Percentiles rank a stretch among this genome's conserved stretches.
Conservation (phyloP, 2,113 vertebrate genomes). For the rat (Rattus norvegicus) region DNA sequence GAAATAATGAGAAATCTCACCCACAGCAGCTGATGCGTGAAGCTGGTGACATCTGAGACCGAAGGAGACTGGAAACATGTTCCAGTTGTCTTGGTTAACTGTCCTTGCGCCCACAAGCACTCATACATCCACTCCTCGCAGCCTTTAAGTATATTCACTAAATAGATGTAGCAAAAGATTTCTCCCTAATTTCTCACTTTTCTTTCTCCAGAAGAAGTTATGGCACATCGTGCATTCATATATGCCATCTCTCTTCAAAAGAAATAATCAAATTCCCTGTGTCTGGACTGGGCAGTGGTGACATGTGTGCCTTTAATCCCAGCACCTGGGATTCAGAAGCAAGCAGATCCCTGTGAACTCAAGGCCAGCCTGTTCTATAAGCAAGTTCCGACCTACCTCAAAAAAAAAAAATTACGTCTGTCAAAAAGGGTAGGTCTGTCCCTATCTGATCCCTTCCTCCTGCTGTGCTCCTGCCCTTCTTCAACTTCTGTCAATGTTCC, state of each 20-base stretch:
- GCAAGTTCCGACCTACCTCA: background rate
- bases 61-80: background rate
- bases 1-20: background rate
- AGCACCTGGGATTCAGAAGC: background rate
- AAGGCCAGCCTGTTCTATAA: background rate
- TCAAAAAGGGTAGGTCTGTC: background rate
- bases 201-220: background rate
- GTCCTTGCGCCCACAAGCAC: too few relatives aligned
- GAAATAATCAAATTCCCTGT: background rate
- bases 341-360: background rate
- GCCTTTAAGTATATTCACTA: background rate
- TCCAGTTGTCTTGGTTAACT: background rate
- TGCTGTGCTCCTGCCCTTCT: fast-evolving
- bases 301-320: background rate
- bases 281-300: background rate
- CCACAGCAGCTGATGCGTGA: background rate
- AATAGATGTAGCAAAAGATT: background rate
- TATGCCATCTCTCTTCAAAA: background rate
- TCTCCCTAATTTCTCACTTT: background rate
- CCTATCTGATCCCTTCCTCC: background rate
- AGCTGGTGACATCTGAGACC: background rate
- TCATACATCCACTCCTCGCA: background rate
- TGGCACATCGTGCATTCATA: too few relatives aligned
- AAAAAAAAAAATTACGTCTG: background rate
- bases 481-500: background rate